These are phyloP conservation scores for Calcarius ornatus DNA, from an alignment of 2,113 vertebrate genomes.

Conservation along the genomic window DNA sequence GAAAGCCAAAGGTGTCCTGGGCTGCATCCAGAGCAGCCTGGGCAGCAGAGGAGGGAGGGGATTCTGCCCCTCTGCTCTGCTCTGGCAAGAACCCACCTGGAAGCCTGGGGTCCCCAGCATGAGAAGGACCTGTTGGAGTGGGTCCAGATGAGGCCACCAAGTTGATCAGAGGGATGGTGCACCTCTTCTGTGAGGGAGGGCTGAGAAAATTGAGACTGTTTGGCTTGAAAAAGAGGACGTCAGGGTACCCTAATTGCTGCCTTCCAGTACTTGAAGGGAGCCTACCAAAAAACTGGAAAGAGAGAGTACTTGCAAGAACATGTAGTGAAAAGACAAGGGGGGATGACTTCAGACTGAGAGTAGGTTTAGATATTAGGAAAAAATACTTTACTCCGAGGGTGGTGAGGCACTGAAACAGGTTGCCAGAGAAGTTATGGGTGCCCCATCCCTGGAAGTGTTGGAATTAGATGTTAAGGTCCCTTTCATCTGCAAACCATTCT, in stretches of 20 bases:
- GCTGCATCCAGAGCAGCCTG: background rate
- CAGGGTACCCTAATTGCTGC: background rate
- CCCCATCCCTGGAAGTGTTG: background rate
- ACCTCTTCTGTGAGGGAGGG: background rate
- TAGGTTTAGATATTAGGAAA: background rate
- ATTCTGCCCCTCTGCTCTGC: background rate
- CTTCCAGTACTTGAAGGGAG: background rate
- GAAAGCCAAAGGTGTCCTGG: fast-evolving
- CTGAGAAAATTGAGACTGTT: background rate
- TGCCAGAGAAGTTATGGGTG: background rate
- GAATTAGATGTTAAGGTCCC: background rate
- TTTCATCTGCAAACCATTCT: background rate
- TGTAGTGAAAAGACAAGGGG: background rate
- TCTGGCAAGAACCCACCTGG: background rate
- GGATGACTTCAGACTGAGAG: background rate
- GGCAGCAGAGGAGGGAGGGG: background rate
- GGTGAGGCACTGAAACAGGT: background rate
- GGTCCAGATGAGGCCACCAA: background rate
- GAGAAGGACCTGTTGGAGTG: background rate
- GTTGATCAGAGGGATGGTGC: background rate
- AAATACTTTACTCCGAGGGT: background rate
- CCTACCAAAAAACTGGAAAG: background rate
- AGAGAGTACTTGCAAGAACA: background rate
- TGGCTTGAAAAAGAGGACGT: background rate
- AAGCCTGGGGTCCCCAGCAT: fast-evolving